Percentiles rank a stretch among this genome's conserved stretches.
These are phyloP conservation scores for Doris montereyensis DNA, from an alignment of 2,888 invertebrate species.

Conservation along the genomic window DNA sequence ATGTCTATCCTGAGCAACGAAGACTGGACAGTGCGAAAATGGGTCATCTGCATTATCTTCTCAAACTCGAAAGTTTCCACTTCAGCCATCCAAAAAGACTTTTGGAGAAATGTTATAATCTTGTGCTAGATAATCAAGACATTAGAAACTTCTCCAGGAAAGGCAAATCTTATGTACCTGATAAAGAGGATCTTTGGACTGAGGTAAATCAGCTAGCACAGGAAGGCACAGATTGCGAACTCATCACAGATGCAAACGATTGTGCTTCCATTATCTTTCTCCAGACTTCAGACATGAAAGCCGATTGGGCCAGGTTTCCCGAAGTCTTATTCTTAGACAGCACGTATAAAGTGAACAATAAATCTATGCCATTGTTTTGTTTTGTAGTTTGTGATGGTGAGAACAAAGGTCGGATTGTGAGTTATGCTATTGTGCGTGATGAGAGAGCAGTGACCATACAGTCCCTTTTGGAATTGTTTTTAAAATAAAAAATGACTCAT, in stretches of 20 bases:
- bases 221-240: background rate
- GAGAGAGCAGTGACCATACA: background rate
- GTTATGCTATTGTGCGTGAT: background rate
- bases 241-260: background rate
- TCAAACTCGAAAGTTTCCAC: background rate
- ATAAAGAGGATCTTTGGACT: no score
- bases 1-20: background rate
- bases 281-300: background rate
- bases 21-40: background rate
- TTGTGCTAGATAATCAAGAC: no score
- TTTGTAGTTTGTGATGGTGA: background rate
- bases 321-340: background rate
- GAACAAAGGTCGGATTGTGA: background rate
- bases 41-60: background rate
- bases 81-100: background rate
- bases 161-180: no score
- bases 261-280: background rate
- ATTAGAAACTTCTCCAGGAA: no score
- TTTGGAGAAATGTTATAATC: no score
- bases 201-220: conserved; percentile 2
- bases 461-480: background rate
- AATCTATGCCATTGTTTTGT: background rate
- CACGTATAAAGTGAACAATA: background rate
- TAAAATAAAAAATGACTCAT: background rate
- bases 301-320: background rate